Evolutionary conservation across 1,140 invertebrate genomes (phyloP), one percentile per base, ranked within the genome.

Genomic region (Trichoplusia ni): DNA sequence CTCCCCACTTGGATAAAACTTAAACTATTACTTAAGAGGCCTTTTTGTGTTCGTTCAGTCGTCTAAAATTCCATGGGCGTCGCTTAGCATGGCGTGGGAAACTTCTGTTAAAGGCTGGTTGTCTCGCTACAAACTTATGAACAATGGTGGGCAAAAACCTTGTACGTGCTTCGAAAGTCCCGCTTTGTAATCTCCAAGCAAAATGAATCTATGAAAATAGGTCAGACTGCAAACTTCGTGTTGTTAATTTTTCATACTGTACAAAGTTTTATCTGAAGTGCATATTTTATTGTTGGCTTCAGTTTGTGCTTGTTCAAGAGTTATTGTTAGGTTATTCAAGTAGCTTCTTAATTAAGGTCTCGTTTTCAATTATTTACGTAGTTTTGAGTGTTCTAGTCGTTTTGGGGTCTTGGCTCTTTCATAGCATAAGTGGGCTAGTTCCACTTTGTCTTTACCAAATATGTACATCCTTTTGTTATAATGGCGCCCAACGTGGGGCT

Each of bases 131-230:
- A 18, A 42, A 42, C 18, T 42, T 42, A 4, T 11, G 9, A 21
- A 60, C 56, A 47, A 60, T 37, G 37, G 16, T 21, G n/a, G 35
- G 56, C 42, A 47, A 60, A 46, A 60, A 60, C 56, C 25, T 4
- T 31, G 11, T 35, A 60, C 56, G 56, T 47, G 56, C 27, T 47
- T 13, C 18, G 29, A 60, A n/a, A 47, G 25, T n/a, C 13, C 37
- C 13, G 37, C 16, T 58, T 46, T 47, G 54, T 60, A 35, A 59
- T 56, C 35, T 27, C 13, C 4, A 14, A 42, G 25, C 25, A 13
- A 19, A 58, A 31, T 14, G 16, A 58, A 44, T 42, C 40, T 23
- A 46, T 60, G 42, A 47, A 60, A 60, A 47, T 35, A 11, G 31
- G 56, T 14, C 56, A 37, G 40, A 58, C 16, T 44, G 27, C 13